Conservation (phyloP, 2,113 vertebrate species). For the Siphamia tubifer region DNA sequence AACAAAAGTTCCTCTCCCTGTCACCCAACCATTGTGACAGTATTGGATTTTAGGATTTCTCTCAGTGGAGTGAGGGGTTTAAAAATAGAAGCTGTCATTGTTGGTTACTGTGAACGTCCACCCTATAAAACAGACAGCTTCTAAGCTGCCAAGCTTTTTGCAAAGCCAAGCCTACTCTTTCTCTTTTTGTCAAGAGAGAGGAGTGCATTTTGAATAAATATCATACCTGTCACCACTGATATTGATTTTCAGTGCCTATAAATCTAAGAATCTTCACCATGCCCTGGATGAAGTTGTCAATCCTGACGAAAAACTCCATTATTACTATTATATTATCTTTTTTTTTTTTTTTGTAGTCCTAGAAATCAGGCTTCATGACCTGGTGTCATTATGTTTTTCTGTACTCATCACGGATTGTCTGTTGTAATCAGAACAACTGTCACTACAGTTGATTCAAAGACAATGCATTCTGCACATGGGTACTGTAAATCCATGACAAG, state of each 20-base stretch:
- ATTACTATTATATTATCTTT: no score
- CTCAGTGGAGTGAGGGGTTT: slow-evolving; percentile 40
- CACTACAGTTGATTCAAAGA: not conserved
- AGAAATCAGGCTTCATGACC: slow-evolving; percentile 36
- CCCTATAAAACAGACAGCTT: slow-evolving; percentile 47
- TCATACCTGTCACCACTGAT: slow-evolving; percentile 38
- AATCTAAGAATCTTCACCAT: slow-evolving; percentile 36
- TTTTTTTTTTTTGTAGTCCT: slow-evolving; percentile 1
- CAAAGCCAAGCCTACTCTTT: slow-evolving; percentile 26
- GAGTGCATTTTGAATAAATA: slow-evolving; percentile 52
- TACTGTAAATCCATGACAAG: not conserved
- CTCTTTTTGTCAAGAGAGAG: slow-evolving; percentile 14
- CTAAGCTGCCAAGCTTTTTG: slow-evolving; percentile 53
- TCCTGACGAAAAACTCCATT: slow-evolving; percentile 36
- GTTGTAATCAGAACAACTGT: slow-evolving; percentile 18
- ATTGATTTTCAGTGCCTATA: slow-evolving; percentile 43
- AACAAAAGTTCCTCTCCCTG: not conserved
- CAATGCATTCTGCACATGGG: not conserved
- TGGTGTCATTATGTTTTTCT: not conserved
- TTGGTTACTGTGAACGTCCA: slow-evolving; percentile 58
- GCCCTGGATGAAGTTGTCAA: slow-evolving; percentile 8
- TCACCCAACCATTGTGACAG: slow-evolving; percentile 37
- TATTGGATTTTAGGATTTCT: slow-evolving; percentile 45
- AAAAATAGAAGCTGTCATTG: slow-evolving; percentile 70
- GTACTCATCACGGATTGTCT: not conserved